Evolutionary conservation across 1,140 invertebrate genomes (phyloP), one percentile per base, ranked within the genome.

Genomic region (Delia radicum): DNA sequence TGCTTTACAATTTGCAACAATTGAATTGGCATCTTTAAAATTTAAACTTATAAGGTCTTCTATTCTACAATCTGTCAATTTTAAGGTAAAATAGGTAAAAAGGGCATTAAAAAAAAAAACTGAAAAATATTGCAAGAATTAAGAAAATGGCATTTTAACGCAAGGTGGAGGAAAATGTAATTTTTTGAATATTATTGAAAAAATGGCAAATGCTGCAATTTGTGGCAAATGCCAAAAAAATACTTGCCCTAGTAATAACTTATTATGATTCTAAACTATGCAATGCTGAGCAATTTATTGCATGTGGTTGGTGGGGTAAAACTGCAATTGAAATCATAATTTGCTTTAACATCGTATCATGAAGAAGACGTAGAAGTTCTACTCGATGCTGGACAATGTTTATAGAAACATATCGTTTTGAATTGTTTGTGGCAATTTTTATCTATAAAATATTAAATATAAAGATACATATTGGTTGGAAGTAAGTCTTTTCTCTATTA

Each of bases 321-420:
- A 55, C n/a, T 24, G n/a, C 48, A 55, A 55, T 55, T 55, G 48
- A 55, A 55, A 55, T 55, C 48, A 55, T 55, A 55, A 55, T 55
- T 55, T 37, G n/a, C n/a, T n/a, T 42, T 42, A 5, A 21, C n/a
- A 4, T 55, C n/a, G 21, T n/a, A n/a, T 18, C 18, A 55, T 18
- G 48, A 55, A 55, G 48, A 7, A n/a, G 21, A 4, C 2, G 18
- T 55, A 7, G n/a, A 21, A 21, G n/a, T n/a, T n/a, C n/a, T n/a
- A n/a, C n/a, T n/a, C n/a, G n/a, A 1, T 3, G 18, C 0, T 24
- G 2, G 48, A 2, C 21, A 18, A 55, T 55, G 48, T 55, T 55
- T 7, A 55, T 10, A 55, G 48, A 21, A 55, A 7, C 18, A 21
- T 55, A 18, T 55, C 21, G 15, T 12, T 55, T 21, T 55, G n/a